A percentile compares a stretch with the other conserved stretches of the same genome.
These are phyloP conservation scores for Tangara arthus DNA, from an alignment of 2,797 vertebrate genomes.

Conservation along the genomic window DNA sequence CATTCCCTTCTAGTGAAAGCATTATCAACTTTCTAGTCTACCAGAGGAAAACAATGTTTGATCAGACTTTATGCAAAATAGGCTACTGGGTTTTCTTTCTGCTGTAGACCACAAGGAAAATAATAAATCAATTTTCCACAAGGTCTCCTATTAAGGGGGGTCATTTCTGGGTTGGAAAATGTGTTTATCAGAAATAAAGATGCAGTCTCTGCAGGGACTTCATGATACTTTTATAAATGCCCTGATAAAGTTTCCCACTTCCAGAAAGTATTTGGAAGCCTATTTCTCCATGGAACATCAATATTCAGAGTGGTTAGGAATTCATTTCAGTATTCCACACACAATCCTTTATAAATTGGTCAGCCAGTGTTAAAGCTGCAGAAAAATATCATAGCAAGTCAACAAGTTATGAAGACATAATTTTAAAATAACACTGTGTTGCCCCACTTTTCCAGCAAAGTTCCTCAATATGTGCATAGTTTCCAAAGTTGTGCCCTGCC, in stretches of 20 bases:
- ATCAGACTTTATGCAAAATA: neutral
- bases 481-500: neutral
- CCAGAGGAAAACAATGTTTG: neutral
- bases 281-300: neutral
- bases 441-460: neutral
- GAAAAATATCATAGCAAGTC: neutral
- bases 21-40: neutral
- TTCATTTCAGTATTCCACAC: constrained; percentile 23
- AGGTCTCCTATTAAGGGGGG: neutral
- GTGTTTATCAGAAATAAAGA: neutral
- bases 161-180: neutral
- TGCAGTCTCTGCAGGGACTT: neutral
- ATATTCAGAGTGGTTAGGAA: neutral
- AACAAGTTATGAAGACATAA: neutral
- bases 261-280: neutral
- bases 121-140: neutral
- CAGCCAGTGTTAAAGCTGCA: constrained; percentile 5
- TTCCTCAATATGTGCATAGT: neutral
- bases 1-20: neutral
- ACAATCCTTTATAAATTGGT: constrained; percentile 24
- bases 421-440: neutral
- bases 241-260: neutral
- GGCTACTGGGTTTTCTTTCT: neutral
- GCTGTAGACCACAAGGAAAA: neutral
- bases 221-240: neutral